These are phyloP conservation scores for Acheta domesticus DNA, from an alignment of 2,888 invertebrate species.

Conservation along the genomic window DNA sequence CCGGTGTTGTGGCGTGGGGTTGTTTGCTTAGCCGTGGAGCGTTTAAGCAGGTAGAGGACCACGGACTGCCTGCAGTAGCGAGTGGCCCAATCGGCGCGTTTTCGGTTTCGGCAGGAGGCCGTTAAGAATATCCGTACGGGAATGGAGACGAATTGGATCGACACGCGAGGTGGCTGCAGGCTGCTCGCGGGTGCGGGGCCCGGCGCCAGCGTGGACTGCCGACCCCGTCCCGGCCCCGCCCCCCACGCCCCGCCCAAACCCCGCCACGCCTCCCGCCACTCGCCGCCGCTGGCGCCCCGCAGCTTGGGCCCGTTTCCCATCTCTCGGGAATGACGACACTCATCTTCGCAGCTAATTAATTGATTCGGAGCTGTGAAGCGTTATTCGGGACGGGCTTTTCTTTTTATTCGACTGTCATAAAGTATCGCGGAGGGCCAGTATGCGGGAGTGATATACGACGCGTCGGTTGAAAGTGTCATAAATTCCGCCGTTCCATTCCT, in stretches of 20 bases:
- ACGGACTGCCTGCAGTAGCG: no score
- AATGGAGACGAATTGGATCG: neutral
- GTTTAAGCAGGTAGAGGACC: no score
- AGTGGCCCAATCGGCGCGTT: no score
- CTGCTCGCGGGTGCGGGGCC: neutral
- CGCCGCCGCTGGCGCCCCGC: neutral
- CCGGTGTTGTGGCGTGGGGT: no score
- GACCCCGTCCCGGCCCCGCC: neutral
- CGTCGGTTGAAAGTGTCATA: constrained; percentile 18
- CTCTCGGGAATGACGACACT: constrained; percentile 18
- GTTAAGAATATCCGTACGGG: no score
- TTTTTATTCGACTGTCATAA: neutral
- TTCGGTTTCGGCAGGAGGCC: no score
- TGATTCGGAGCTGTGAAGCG: constrained; percentile 2
- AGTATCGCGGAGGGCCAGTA: neutral
- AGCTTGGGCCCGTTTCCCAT: neutral
- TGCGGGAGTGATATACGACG: constrained; percentile 6
- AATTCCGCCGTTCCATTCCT: constrained; percentile 18
- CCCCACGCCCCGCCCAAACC: neutral
- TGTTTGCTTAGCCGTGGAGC: no score
- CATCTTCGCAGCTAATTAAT: constrained; percentile 1
- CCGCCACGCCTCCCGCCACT: neutral
- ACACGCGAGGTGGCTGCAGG: neutral
- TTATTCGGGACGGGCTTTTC: neutral
- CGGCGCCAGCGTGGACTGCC: neutral